phyloP scores from a whole-genome alignment of 1,140 invertebrate genomes.

The Drosophila pectinifera region DNA sequence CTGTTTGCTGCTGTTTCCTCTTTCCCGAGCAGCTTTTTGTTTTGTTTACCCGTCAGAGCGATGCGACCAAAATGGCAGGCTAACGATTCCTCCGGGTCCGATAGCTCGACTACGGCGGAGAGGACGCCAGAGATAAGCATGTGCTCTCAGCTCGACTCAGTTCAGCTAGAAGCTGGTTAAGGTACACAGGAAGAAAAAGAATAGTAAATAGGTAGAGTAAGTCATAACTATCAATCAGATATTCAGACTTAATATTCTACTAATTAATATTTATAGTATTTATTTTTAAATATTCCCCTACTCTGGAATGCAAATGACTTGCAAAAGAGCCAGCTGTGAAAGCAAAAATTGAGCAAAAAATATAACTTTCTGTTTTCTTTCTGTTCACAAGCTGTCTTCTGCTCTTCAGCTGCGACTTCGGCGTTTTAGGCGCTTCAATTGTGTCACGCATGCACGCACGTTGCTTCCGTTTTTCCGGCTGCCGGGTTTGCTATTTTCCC shows the following conservation, averaged over 20 bases:
- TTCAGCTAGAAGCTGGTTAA: slow-evolving; percentile 16
- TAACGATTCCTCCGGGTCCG: slow-evolving; percentile 79
- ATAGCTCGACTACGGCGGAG: slow-evolving; percentile 46
- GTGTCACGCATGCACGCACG: slow-evolving; percentile 83
- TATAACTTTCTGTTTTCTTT: too few relatives aligned
- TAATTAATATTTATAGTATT: too few relatives aligned
- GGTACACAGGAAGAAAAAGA: neutral
- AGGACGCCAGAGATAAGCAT: slow-evolving; percentile 58
- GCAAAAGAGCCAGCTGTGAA: too few relatives aligned
- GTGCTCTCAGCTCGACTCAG: slow-evolving; percentile 18
- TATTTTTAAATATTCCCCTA: too few relatives aligned
- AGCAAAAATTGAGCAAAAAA: too few relatives aligned
- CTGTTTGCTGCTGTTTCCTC: slow-evolving; percentile 41
- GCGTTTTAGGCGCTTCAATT: slow-evolving; percentile 79
- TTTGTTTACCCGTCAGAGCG: slow-evolving; percentile 62
- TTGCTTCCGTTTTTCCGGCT: slow-evolving; percentile 82
- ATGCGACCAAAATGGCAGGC: slow-evolving; percentile 73
- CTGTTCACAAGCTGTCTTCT: too few relatives aligned
- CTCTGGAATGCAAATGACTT: too few relatives aligned
- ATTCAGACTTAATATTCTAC: too few relatives aligned
- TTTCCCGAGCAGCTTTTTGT: slow-evolving; percentile 48
- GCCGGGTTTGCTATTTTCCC: slow-evolving; percentile 80
- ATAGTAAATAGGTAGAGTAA: too few relatives aligned
- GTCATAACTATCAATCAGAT: too few relatives aligned
- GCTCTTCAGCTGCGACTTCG: slow-evolving; percentile 28